Conservation (phyloP, 2,113 vertebrate species). For the Phaethon lepturus region DNA sequence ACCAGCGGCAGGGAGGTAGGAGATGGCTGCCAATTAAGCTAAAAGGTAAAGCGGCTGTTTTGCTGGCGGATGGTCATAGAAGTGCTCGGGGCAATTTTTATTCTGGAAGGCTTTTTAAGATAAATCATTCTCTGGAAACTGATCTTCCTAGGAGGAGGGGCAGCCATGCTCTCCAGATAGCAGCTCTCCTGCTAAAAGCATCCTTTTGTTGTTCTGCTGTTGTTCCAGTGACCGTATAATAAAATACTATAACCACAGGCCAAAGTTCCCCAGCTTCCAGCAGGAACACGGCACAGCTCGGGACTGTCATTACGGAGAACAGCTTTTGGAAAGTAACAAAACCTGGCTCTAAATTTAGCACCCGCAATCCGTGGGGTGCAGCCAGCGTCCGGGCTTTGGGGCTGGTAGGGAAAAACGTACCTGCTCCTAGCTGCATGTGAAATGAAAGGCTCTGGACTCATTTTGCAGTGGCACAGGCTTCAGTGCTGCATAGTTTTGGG, state of each 20-base stretch:
- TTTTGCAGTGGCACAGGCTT: neutral
- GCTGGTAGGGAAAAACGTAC: neutral
- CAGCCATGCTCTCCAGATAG: neutral
- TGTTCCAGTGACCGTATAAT: neutral
- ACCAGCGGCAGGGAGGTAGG: neutral
- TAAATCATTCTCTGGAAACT: neutral
- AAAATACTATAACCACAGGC: neutral
- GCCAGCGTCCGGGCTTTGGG: neutral
- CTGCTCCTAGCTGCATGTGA: neutral
- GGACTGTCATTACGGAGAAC: neutral
- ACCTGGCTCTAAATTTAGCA: conserved; percentile 41
- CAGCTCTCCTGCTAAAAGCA: neutral
- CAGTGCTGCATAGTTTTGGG: neutral
- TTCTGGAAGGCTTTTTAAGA: neutral
- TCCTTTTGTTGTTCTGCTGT: neutral
- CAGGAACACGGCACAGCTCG: neutral
- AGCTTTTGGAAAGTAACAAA: neutral
- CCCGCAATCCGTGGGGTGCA: neutral
- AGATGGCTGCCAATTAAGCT: neutral
- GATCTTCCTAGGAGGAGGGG: neutral
- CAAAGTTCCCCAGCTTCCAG: neutral
- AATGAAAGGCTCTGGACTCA: conserved; percentile 3
- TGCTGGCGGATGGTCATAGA: neutral
- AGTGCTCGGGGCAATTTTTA: neutral
- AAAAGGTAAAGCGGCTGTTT: neutral